These are phyloP conservation scores for Bellardia bayeri DNA, from an alignment of 2,888 invertebrate species.

Conservation along the genomic window DNA sequence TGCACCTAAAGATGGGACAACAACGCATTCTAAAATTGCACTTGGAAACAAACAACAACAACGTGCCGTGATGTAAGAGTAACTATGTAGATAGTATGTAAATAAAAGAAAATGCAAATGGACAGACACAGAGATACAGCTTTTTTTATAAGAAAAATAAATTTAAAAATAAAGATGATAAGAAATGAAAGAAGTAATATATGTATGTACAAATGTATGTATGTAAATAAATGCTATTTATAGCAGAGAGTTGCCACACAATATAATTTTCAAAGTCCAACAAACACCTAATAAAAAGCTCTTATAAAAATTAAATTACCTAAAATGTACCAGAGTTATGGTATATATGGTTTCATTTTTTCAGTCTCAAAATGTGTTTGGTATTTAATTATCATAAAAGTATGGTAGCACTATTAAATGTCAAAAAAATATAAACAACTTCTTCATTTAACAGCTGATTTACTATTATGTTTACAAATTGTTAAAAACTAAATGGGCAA, in stretches of 20 bases:
- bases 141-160: neutral
- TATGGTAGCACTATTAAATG: no score
- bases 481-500: no score
- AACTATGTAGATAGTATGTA: neutral
- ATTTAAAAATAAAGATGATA: constrained; percentile 35
- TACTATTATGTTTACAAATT: no score
- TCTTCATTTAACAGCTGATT: no score
- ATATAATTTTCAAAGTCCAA: neutral
- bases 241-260: constrained; percentile 17
- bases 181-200: constrained; percentile 41
- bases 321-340: no score
- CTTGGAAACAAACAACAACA: constrained; percentile 42
- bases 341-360: no score
- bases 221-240: constrained; percentile 30
- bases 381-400: no score
- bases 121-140: constrained; percentile 11
- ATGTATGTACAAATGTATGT: no score
- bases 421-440: no score
- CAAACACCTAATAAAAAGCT: no score
- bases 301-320: no score
- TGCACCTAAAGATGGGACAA: constrained; percentile 41
- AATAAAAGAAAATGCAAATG: constrained; percentile 1
- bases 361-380: no score
- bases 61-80: neutral
- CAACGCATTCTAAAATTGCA: constrained; percentile 53